These are phyloP conservation scores for Ptychobarbus kaznakovi DNA, from an alignment of 2,797 vertebrate species.

Conservation along the genomic window DNA sequence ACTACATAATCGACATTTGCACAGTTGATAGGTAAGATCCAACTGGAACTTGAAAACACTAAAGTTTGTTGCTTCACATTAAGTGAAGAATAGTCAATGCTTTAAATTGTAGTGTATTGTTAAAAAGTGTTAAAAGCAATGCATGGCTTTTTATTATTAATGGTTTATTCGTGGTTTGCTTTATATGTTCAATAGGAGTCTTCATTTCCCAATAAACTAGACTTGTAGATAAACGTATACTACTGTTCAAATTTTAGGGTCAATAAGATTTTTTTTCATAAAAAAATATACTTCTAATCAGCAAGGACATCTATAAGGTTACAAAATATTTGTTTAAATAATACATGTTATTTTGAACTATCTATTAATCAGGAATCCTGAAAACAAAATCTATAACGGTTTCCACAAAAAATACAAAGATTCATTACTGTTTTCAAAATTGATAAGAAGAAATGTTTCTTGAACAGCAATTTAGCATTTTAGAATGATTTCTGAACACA, in stretches of 20 bases:
- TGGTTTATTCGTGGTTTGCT: not conserved
- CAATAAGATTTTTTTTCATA: not conserved
- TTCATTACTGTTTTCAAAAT: no score
- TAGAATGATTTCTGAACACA: not conserved
- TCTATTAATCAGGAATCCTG: not conserved
- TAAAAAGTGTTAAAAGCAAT: not conserved
- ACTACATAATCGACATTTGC: not conserved
- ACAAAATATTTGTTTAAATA: not conserved
- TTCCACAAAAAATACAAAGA: not conserved
- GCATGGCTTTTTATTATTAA: not conserved
- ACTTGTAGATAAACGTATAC: not conserved
- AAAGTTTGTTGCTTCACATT: not conserved
- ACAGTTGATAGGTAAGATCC: not conserved
- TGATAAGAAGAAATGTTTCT: not conserved
- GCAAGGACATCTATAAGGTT: not conserved
- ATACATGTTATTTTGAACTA: not conserved
- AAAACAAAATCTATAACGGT: not conserved
- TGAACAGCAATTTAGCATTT: not conserved
- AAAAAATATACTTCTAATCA: not conserved
- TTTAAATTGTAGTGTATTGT: not conserved
- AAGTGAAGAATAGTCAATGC: not conserved
- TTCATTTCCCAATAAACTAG: no score
- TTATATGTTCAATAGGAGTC: not conserved
- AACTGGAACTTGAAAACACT: not conserved
- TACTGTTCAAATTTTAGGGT: not conserved